Conservation (phyloP, 2,888 invertebrate species). For the Xiphydria camelus region DNA sequence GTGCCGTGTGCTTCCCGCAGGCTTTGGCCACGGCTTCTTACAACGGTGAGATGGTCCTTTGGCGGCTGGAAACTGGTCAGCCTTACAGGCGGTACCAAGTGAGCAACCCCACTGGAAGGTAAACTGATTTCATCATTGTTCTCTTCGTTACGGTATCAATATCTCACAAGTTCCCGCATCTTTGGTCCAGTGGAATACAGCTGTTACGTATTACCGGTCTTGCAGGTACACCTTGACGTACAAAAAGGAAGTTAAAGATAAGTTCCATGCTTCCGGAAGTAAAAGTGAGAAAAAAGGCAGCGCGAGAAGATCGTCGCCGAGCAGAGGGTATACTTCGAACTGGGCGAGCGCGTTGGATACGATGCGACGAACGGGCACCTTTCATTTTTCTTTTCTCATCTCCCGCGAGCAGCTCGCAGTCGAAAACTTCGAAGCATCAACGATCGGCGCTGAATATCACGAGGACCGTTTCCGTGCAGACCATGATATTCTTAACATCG, state of each 20-base stretch:
- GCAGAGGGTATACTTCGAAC: too few species aligned
- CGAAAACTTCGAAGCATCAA: conserved; percentile 8
- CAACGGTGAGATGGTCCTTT: conserved; percentile 79
- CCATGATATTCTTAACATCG: conserved; percentile 69
- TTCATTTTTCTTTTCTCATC: neutral
- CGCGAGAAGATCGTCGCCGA: too few species aligned
- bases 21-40: conserved; percentile 76
- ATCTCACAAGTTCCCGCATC: too few species aligned
- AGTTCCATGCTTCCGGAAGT: too few species aligned
- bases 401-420: neutral
- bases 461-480: conserved; percentile 66
- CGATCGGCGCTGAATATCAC: conserved; percentile 27
- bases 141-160: neutral
- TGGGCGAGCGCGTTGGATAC: too few species aligned
- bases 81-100: conserved; percentile 61
- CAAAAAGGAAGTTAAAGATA: conserved; percentile 20
- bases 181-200: too few species aligned
- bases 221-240: conserved; percentile 23
- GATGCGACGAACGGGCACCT: too few species aligned
- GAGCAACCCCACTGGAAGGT: conserved; percentile 52
- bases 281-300: too few species aligned
- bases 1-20: conserved; percentile 66
- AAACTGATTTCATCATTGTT: neutral
- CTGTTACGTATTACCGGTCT: neutral
- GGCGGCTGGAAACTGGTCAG: conserved; percentile 82